Conservation (phyloP, 2,797 vertebrate genomes). For the Chaenodraco wilsoni region DNA sequence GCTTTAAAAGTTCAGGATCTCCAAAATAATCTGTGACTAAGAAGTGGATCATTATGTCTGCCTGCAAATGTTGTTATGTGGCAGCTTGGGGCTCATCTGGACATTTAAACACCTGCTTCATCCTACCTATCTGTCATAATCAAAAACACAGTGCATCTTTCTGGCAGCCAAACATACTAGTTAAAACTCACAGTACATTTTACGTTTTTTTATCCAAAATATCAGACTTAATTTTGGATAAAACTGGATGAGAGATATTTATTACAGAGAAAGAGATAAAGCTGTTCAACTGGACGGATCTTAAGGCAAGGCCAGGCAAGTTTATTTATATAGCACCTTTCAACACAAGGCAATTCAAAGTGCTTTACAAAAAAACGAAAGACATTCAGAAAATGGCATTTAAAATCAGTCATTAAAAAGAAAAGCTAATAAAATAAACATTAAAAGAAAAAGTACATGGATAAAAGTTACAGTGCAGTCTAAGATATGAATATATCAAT, state of each 20-base stretch:
- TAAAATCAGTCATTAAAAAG: too few relatives aligned
- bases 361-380: too few relatives aligned
- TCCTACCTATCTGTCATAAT: not conserved
- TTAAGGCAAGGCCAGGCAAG: too few relatives aligned
- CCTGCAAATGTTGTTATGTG: slow-evolving; percentile 9
- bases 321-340: too few relatives aligned
- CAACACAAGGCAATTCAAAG: too few relatives aligned
- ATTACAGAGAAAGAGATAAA: not conserved
- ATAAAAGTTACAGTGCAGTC: too few relatives aligned
- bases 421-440: too few relatives aligned
- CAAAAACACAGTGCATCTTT: not conserved
- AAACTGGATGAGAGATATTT: not conserved
- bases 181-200: not conserved
- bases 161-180: not conserved
- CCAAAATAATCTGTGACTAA: slow-evolving; percentile 5
- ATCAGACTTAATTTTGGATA: not conserved
- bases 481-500: too few relatives aligned
- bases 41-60: slow-evolving; percentile 3
- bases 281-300: not conserved
- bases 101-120: not conserved
- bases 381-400: too few relatives aligned
- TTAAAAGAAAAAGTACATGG: too few relatives aligned
- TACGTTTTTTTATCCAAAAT: too few relatives aligned
- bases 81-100: slow-evolving; percentile 22
- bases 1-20: slow-evolving; percentile 10